phyloP scores from a whole-genome alignment of 2,797 vertebrate genomes.

The Syndactyla subalaris region DNA sequence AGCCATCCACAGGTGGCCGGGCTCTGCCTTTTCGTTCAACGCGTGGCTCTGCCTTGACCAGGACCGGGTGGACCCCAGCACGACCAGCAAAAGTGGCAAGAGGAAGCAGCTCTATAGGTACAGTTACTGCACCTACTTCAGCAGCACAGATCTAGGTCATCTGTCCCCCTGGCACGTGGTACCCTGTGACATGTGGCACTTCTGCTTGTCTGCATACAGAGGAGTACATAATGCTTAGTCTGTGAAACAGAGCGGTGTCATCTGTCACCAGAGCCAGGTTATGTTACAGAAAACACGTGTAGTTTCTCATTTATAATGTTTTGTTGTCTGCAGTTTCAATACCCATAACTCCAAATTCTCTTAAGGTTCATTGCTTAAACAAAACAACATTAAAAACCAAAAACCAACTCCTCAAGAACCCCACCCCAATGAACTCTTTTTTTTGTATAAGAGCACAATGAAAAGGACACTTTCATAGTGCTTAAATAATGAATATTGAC shows the following conservation, averaged over 20 bases:
- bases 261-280: neutral
- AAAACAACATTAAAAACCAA: neutral
- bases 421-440: neutral
- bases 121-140: neutral
- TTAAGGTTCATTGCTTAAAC: neutral
- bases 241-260: neutral
- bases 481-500: neutral
- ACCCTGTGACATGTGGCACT: neutral
- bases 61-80: constrained; percentile 81
- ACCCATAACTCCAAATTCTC: neutral
- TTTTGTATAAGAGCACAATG: neutral
- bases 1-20: constrained; percentile 90
- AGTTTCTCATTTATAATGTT: neutral
- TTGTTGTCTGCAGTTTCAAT: neutral
- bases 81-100: constrained; percentile 84
- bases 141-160: neutral
- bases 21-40: constrained; percentile 91
- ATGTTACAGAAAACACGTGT: neutral
- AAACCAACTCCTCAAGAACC: rapidly evolving
- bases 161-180: neutral
- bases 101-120: constrained; percentile 97
- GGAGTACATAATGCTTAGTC: neutral
- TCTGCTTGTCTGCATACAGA: neutral
- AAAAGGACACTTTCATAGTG: neutral
- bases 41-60: constrained; percentile 97